Evolutionary conservation across 2,113 vertebrate species (phyloP).

Genomic region (Calyptommatus sinebrachiatus): DNA sequence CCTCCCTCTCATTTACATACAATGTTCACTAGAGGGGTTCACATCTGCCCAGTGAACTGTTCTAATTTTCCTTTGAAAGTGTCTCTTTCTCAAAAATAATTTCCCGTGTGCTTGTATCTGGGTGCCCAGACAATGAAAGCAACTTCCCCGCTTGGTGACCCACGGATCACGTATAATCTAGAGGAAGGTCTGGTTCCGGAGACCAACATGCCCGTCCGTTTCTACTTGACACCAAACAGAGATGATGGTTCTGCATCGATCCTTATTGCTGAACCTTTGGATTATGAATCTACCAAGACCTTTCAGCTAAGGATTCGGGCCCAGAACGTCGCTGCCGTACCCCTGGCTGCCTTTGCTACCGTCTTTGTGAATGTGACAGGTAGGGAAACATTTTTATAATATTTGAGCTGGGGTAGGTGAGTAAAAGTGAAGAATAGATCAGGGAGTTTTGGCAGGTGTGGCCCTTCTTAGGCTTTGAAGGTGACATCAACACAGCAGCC

Average conservation of each 20-base stretch:
- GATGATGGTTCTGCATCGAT: constrained; percentile 85
- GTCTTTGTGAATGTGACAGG: constrained; percentile 84
- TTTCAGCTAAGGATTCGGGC: constrained; percentile 83
- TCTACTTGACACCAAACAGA: constrained; percentile 88
- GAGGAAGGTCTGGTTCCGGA: constrained; percentile 87
- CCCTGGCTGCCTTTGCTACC: constrained; percentile 80
- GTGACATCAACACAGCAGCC: too few relatives aligned
- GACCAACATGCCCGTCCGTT: constrained; percentile 86
- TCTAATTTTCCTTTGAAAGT: background rate
- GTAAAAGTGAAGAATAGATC: background rate
- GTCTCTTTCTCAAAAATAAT: background rate
- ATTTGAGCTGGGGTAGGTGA: too few relatives aligned
- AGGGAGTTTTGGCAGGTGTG: too few relatives aligned
- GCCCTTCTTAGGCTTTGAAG: too few relatives aligned
- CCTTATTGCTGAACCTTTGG: constrained; percentile 83
- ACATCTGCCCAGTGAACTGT: background rate
- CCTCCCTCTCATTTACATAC: too few relatives aligned
- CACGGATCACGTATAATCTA: constrained; percentile 84
- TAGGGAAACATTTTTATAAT: constrained; percentile 40
- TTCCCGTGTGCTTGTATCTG: background rate
- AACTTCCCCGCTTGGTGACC: constrained; percentile 83
- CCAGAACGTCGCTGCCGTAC: constrained; percentile 84
- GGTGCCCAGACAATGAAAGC: constrained; percentile 82
- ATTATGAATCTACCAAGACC: constrained; percentile 83
- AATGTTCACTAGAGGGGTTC: too few relatives aligned